Evolutionary conservation across 2,113 vertebrate species (phyloP), one percentile per base, ranked within the genome.

Genomic region (Dasyprocta punctata): DNA sequence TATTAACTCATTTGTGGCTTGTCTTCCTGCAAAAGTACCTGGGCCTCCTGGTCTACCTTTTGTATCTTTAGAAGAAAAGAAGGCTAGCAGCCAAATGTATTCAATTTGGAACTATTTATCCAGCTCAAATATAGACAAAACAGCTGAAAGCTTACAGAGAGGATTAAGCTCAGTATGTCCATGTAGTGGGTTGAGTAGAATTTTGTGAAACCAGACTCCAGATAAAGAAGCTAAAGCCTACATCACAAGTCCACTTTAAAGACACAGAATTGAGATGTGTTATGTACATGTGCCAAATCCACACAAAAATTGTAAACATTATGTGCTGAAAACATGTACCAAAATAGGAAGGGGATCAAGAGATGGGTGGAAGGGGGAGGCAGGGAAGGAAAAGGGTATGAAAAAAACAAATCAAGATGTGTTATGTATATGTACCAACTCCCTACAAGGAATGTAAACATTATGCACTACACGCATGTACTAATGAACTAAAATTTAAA

Each of bases 1-100:
- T 11, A 73, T 94, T 95, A 98, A 97, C 95, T 73, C 90, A 41
- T 90, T 1, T 30, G 65, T 84, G 86, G 44, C 71, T 54, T 14
- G 20, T 69, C 78, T 49, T 22, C 54, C 58, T 22, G 49, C 80
- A 26, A 11, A 58, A n/a, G 58, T 2, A 7, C 17, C 61, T 71
- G 77, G 58, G 33, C 41, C n/a, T 88, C 60, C 75, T 60, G 49
- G 8, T 80, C 80, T 13, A 1, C 10, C 30, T 67, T 56, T 12
- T 33, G 2, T 56, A 47, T 67, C 63, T 71, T 75, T 67, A 58
- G 88, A 82, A 80, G 17, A 28, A 54, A 7, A 60, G 52, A 20
- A 71, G 12, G 28, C 13, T 54, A 26, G 19, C 33, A 49, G 93
- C 58, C 49, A n/a, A 12, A 30, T 54, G 5, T 16, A 26, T 58